phyloP scores from a whole-genome alignment of 2,113 vertebrate species.

The Embiotoca jacksoni region DNA sequence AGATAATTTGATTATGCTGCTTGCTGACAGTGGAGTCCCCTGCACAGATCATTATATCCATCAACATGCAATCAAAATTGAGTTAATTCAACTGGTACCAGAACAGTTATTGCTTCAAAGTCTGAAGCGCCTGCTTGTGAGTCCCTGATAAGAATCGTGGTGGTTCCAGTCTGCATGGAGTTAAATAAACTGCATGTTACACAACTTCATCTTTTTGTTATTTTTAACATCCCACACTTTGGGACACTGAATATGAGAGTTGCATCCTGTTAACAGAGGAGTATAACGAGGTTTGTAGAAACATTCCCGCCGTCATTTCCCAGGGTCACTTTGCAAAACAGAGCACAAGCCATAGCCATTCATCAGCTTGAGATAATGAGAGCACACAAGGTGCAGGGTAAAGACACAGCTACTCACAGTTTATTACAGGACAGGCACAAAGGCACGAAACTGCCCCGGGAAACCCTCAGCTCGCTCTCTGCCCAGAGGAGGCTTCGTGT shows the following conservation, averaged over 20 bases:
- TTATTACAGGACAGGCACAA: conserved; percentile 75
- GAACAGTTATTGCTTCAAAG: conserved; percentile 36
- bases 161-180: conserved; percentile 61
- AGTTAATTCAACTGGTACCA: conserved; percentile 33
- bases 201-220: conserved; percentile 43
- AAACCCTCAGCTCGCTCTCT: conserved; percentile 49
- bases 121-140: conserved; percentile 40
- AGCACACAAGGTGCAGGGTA: conserved; percentile 70
- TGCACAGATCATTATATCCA: conserved; percentile 56
- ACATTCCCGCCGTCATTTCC: conserved; percentile 72
- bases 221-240: conserved; percentile 33
- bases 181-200: conserved; percentile 67
- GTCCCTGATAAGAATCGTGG: conserved; percentile 11
- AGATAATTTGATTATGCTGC: conserved; percentile 61
- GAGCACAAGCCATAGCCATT: conserved; percentile 72
- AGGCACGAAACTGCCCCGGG: conserved; percentile 58
- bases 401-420: conserved; percentile 74
- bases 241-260: conserved; percentile 41
- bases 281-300: conserved; percentile 65
- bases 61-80: conserved; percentile 47
- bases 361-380: conserved; percentile 85
- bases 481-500: conserved; percentile 46
- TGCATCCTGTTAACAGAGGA: conserved; percentile 46
- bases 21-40: conserved; percentile 62
- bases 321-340: conserved; percentile 81